Conservation (phyloP, 2,113 vertebrate species). For the Paralichthys olivaceus region DNA sequence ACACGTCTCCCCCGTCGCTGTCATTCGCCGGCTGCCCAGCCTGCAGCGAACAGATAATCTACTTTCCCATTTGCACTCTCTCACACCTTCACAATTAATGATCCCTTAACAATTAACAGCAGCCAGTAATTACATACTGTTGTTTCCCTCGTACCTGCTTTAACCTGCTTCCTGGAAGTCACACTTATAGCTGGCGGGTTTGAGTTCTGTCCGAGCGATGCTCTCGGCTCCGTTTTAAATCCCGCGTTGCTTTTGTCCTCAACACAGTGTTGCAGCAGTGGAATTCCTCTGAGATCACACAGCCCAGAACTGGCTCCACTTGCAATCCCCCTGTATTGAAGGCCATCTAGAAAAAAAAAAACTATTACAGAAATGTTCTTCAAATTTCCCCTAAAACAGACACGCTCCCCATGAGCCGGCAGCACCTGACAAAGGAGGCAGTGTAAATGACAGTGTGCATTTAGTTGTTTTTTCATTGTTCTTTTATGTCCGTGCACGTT, state of each 20-base stretch:
- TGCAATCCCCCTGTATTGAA: constrained; percentile 38
- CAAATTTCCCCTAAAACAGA: neutral
- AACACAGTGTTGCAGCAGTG: neutral
- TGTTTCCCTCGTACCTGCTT: constrained; percentile 54
- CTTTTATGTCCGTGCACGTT: constrained; percentile 15
- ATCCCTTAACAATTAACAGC: constrained; percentile 76
- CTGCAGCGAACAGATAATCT: constrained; percentile 65
- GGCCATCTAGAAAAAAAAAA: constrained; percentile 19
- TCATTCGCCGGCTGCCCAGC: constrained; percentile 33
- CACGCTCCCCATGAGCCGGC: constrained; percentile 16
- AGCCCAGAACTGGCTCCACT: constrained; percentile 23
- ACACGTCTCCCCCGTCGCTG: constrained; percentile 30
- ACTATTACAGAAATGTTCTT: neutral
- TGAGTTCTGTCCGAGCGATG: constrained; percentile 16
- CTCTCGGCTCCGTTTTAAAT: constrained; percentile 7
- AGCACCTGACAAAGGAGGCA: constrained; percentile 7
- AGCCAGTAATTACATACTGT: constrained; percentile 64
- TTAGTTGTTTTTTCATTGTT: constrained; percentile 39
- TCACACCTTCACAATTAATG: constrained; percentile 70
- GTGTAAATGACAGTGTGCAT: constrained; percentile 45
- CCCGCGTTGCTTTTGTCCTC: neutral
- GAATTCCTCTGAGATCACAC: constrained; percentile 34
- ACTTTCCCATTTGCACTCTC: constrained; percentile 44
- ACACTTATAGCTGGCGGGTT: constrained; percentile 6
- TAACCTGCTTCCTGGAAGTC: constrained; percentile 21